Evolutionary conservation across 1,140 invertebrate species (phyloP).

Genomic region (Anagrus nilaparvatae): DNA sequence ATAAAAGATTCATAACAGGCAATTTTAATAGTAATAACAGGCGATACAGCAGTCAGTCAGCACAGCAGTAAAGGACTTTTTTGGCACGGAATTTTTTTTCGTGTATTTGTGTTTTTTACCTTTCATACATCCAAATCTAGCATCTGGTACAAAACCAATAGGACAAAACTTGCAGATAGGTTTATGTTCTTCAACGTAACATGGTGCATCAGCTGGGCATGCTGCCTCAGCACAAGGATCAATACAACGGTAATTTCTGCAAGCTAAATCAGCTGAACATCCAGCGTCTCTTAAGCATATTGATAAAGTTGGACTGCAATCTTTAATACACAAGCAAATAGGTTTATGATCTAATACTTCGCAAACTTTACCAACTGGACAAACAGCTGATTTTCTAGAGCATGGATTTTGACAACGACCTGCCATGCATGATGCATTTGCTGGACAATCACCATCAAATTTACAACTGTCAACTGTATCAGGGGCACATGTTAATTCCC

Average conservation of each 20-base stretch:
- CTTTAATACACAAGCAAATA: conserved; percentile 74
- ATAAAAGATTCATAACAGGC: no score
- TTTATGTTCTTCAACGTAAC: conserved; percentile 85
- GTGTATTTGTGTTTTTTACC: conserved; percentile 50
- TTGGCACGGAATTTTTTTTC: background rate
- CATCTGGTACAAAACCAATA: conserved; percentile 75
- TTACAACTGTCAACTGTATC: conserved; percentile 63
- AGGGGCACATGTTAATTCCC: conserved; percentile 73
- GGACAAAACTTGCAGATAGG: conserved; percentile 91
- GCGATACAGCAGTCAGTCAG: background rate
- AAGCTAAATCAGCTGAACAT: conserved; percentile 72
- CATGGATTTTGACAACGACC: conserved; percentile 80
- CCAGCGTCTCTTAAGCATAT: conserved; percentile 82
- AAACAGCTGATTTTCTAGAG: conserved; percentile 44
- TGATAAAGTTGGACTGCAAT: conserved; percentile 74
- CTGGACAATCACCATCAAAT: conserved; percentile 71
- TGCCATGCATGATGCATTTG: conserved; percentile 72
- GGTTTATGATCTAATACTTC: conserved; percentile 75
- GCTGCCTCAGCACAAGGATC: conserved; percentile 73
- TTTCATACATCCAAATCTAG: conserved; percentile 88
- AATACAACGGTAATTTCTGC: conserved; percentile 79
- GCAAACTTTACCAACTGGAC: conserved; percentile 70
- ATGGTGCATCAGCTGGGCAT: conserved; percentile 72
- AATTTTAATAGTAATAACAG: conserved; percentile 13
- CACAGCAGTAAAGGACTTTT: background rate